Conservation (phyloP, 1,140 invertebrate species). For the Pararge aegeria region DNA sequence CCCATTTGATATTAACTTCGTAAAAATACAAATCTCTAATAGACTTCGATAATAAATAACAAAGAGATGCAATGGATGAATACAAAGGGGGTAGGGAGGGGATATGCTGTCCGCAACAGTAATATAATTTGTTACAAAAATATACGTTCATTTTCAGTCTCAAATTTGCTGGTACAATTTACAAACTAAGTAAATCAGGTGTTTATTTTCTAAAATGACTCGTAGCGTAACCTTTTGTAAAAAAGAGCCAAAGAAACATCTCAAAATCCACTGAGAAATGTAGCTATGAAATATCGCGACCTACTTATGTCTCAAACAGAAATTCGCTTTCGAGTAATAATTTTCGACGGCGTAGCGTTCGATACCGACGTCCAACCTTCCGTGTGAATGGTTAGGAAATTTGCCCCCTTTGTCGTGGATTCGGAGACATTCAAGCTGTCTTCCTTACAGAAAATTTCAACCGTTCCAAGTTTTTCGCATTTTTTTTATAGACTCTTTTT, state of each 20-base stretch:
- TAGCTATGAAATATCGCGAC: conserved; percentile 58
- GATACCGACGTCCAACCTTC: conserved; percentile 38
- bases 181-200: conserved; percentile 6
- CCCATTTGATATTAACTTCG: too few relatives aligned
- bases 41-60: too few relatives aligned
- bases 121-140: too few relatives aligned
- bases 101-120: too few relatives aligned
- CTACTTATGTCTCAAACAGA: conserved; percentile 59
- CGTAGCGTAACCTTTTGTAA: conserved; percentile 25
- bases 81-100: too few relatives aligned
- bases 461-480: neutral
- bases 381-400: conserved; percentile 53
- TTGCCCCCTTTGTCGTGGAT: conserved; percentile 49
- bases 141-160: too few relatives aligned
- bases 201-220: conserved; percentile 17
- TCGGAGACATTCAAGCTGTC: conserved; percentile 27
- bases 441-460: conserved; percentile 12
- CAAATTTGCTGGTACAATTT: neutral
- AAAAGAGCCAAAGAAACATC: conserved; percentile 32
- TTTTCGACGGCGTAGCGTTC: conserved; percentile 49
- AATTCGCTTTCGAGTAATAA: conserved; percentile 56
- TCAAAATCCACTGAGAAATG: conserved; percentile 29
- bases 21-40: too few relatives aligned
- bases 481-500: conserved; percentile 4
- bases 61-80: too few relatives aligned